A percentile compares a stretch with the other conserved stretches of the same genome.
These are phyloP conservation scores for Melikaiella ostensackeni DNA, from an alignment of 2,888 invertebrate genomes.

Conservation along the genomic window DNA sequence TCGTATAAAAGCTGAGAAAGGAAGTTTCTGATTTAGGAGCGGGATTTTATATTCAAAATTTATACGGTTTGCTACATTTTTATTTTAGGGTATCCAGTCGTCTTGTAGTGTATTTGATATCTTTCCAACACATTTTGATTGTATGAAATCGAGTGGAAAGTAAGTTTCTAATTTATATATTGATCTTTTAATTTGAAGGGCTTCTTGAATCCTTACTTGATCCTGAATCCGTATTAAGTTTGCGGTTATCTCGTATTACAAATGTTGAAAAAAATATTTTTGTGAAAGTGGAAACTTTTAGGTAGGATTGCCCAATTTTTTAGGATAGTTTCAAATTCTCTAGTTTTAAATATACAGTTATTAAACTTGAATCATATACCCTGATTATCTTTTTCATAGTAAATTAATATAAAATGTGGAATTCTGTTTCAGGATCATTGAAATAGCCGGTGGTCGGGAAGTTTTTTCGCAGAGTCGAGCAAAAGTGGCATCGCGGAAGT, in stretches of 20 bases:
- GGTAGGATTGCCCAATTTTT: background rate
- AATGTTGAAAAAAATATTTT: background rate
- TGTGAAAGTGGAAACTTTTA: background rate
- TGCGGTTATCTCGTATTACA: background rate
- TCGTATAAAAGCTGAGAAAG: background rate
- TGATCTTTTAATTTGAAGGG: background rate
- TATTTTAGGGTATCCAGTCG: background rate
- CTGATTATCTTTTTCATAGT: too few relatives aligned
- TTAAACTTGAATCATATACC: too few relatives aligned
- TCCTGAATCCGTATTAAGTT: background rate
- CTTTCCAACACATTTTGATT: background rate
- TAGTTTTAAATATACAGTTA: too few relatives aligned
- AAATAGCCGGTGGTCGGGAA: constrained; percentile 90
- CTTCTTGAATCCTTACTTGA: constrained; percentile 3
- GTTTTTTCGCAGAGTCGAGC: constrained; percentile 90
- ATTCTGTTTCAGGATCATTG: constrained; percentile 80
- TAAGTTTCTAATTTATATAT: background rate
- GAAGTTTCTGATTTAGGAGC: background rate
- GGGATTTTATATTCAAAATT: background rate
- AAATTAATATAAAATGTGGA: background rate
- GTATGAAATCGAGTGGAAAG: background rate
- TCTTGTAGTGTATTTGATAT: background rate
- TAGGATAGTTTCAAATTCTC: too few relatives aligned
- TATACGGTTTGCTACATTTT: background rate
- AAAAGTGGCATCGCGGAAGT: constrained; percentile 85